Conservation (phyloP, 2,797 vertebrate genomes). For the Dendrocincla fuliginosa region DNA sequence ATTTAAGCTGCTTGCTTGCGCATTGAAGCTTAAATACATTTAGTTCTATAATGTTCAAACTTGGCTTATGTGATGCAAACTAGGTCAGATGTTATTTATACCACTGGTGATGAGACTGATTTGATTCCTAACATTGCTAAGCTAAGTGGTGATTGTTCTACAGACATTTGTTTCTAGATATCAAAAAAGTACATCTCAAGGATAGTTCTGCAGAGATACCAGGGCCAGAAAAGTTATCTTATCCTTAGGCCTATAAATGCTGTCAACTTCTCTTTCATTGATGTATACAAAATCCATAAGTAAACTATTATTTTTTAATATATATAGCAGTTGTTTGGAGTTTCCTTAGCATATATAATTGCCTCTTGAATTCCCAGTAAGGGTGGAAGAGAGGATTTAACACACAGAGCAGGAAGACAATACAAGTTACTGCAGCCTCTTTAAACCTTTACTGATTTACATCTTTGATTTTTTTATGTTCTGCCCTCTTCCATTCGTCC, state of each 20-base stretch:
- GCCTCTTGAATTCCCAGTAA: background rate
- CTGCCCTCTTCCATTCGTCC: background rate
- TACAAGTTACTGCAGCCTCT: background rate
- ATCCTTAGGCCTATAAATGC: background rate
- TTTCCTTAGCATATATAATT: background rate
- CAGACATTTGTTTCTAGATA: constrained; percentile 15
- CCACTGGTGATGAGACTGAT: background rate
- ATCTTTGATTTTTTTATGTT: background rate
- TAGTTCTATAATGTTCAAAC: background rate
- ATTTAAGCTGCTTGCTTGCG: background rate
- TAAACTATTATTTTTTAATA: background rate
- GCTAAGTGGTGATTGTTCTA: background rate
- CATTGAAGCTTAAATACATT: constrained; percentile 9
- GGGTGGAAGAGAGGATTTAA: background rate
- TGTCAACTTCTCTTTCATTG: background rate
- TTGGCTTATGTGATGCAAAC: background rate
- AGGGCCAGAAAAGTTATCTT: constrained; percentile 29
- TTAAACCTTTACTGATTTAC: background rate
- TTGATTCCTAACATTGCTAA: constrained; percentile 41
- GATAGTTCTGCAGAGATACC: constrained; percentile 18
- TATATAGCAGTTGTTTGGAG: background rate
- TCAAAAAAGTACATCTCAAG: constrained; percentile 9
- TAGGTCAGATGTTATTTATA: constrained; percentile 46
- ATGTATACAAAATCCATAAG: background rate
- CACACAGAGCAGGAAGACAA: background rate